These are phyloP conservation scores for Jacana jacana DNA, from an alignment of 2,113 vertebrate genomes.

Conservation along the genomic window DNA sequence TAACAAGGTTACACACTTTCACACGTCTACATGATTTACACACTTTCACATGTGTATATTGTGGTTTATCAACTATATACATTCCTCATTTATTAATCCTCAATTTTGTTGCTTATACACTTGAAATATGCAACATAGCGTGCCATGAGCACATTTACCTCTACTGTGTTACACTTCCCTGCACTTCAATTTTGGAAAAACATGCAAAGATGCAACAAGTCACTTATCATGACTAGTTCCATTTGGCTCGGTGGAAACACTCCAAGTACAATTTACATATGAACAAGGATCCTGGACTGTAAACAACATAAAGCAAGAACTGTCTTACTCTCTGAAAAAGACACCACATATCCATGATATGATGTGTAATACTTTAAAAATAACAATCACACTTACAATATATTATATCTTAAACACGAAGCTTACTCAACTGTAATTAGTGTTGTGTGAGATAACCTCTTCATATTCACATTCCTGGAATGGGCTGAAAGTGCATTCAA, in stretches of 20 bases:
- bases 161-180: background rate
- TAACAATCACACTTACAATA: slow-evolving; percentile 52
- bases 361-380: background rate
- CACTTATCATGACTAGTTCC: background rate
- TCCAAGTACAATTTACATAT: background rate
- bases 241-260: background rate
- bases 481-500: slow-evolving; percentile 67
- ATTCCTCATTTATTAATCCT: background rate
- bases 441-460: slow-evolving; percentile 68
- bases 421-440: slow-evolving; percentile 70
- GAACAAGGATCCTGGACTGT: background rate
- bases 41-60: background rate
- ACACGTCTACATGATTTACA: background rate
- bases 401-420: slow-evolving; percentile 46
- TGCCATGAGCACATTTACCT: background rate
- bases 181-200: background rate
- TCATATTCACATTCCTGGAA: slow-evolving; percentile 69
- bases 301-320: slow-evolving; percentile 12
- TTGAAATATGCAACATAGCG: background rate
- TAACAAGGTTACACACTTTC: background rate
- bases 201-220: slow-evolving; percentile 32
- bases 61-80: fast-evolving
- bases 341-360: background rate
- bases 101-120: background rate
- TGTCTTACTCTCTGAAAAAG: background rate